Conservation (phyloP, 2,797 vertebrate species). For the Leptatherina wallacei region DNA sequence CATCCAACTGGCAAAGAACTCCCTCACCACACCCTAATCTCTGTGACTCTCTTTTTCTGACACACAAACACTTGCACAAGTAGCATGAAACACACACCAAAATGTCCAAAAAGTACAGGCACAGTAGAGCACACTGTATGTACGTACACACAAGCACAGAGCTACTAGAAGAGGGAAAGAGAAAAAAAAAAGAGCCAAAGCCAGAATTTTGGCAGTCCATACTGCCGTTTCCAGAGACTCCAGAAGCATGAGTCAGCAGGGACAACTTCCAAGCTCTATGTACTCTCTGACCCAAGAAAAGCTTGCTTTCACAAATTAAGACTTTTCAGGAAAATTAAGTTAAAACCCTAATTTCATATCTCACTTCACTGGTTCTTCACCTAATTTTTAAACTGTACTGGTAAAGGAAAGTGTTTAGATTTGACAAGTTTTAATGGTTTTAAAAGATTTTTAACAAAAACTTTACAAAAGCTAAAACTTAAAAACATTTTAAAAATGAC, state of each 20-base stretch:
- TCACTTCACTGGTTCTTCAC: slow-evolving; percentile 6
- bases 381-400: not conserved
- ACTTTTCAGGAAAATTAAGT: slow-evolving; percentile 38
- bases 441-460: too few species aligned
- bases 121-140: slow-evolving; percentile 49
- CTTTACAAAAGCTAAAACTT: too few species aligned
- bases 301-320: slow-evolving; percentile 57
- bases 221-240: slow-evolving; percentile 76
- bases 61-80: slow-evolving; percentile 44
- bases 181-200: slow-evolving; percentile 63
- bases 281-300: slow-evolving; percentile 75
- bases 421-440: not conserved
- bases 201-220: slow-evolving; percentile 67
- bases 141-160: slow-evolving; percentile 43
- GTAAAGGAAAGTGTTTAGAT: not conserved
- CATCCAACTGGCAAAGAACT: slow-evolving; percentile 73
- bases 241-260: slow-evolving; percentile 81
- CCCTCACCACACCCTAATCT: slow-evolving; percentile 79
- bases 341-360: slow-evolving; percentile 31
- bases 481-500: too few species aligned
- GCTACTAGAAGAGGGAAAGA: slow-evolving; percentile 49
- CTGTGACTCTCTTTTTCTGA: slow-evolving; percentile 37
- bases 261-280: slow-evolving; percentile 73
- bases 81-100: slow-evolving; percentile 64
- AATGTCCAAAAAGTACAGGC: slow-evolving; percentile 61